Evolutionary conservation across 2,113 vertebrate genomes (phyloP).

Genomic region (Hippocampus comes): DNA sequence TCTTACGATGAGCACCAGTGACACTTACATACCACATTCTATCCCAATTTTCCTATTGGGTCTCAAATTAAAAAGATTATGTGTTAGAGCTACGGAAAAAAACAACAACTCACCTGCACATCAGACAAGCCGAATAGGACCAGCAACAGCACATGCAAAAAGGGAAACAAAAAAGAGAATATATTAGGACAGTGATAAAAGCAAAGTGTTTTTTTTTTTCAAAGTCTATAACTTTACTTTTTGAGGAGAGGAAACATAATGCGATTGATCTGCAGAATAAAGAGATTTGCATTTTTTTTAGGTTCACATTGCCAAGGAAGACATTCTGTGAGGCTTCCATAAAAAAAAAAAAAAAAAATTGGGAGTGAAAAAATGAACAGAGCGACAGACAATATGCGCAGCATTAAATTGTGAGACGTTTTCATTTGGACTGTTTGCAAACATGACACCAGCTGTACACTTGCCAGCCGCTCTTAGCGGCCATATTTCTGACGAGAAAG

Average conservation of each 20-base stretch:
- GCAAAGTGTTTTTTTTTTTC: conserved; percentile 13
- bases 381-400: conserved; percentile 69
- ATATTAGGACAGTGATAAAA: conserved; percentile 38
- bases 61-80: neutral
- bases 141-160: conserved; percentile 48
- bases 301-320: conserved; percentile 49
- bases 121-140: conserved; percentile 34
- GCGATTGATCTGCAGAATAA: conserved; percentile 48
- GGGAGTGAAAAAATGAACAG: conserved; percentile 67
- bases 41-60: neutral
- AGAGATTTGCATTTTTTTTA: conserved; percentile 36
- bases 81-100: neutral
- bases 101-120: conserved; percentile 61
- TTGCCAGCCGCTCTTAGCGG: conserved; percentile 51
- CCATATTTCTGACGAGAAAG: conserved; percentile 69
- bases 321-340: conserved; percentile 55
- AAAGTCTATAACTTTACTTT: conserved; percentile 16
- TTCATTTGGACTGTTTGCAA: conserved; percentile 62
- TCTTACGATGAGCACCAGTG: too few relatives aligned
- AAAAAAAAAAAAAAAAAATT: conserved; percentile 16
- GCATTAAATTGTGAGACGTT: conserved; percentile 53
- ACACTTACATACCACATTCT: neutral
- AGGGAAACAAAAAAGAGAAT: conserved; percentile 24
- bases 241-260: conserved; percentile 27
- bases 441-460: conserved; percentile 49